Base-by-base conservation (phyloP, 2,113 vertebrate genomes). In the Nycticorax nycticorax region DNA sequence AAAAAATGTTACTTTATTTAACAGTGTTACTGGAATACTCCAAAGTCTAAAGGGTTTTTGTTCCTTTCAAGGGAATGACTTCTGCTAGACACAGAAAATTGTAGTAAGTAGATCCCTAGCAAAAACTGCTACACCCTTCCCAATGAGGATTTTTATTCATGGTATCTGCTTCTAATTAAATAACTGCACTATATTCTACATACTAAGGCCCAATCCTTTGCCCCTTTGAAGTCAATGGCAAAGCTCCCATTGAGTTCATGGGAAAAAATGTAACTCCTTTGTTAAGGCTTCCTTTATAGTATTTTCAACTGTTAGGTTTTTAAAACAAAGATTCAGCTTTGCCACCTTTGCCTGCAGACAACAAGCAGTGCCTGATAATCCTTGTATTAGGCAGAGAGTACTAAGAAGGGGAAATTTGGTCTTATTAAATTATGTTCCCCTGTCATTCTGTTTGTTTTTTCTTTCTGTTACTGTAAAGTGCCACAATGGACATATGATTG, bases 101-200 rank as follows among this genome's bases (percentile, higher is more conserved):
- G 15, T 62, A 48, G 39, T 52, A 85, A 82, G 32, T 21, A 89
- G 35, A 79, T 85, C 60, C 45, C 22, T 48, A 75, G 50, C 35
- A 85, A 92, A 89, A 82, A 47, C 60, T 67, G 45, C 76, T 93
- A 68, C 64, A 32, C 39, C 71, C 53, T 79, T 89, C 71, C 71
- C 85, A 79, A 9, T 62, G 74, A 69, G 85, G 12, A 47, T 37
- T 94, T 95, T 85, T 89, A 48, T 88, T 92, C 62, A 30, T 59
- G 35, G 4, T 92, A 66, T 92, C 93, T 96, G 92, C 50, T 96
- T 96, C 87, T 89, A 85, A 94, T 97, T 96, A 96, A 93, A 85
- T 91, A 79, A 76, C 74, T 94, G 28, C 57, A 57, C 33, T 91
- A 30, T 73, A 32, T 85, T 88, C 28, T 85, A 52, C 41, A 79